Base-by-base conservation (phyloP, 2,888 invertebrate genomes). In the Gryllus longicercus region DNA sequence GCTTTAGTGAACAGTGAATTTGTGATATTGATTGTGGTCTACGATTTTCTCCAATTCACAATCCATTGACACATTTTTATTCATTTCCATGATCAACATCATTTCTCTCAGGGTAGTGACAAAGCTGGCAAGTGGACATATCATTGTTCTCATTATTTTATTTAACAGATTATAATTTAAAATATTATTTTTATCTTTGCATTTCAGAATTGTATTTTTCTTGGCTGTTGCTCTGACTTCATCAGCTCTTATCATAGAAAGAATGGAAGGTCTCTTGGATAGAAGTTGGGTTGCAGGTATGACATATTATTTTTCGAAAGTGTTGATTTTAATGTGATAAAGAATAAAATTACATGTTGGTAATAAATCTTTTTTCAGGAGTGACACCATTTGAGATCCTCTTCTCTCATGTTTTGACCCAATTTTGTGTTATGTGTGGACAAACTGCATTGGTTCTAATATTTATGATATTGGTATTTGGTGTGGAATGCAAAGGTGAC, bases 151-250 rank as follows among this genome's bases (percentile, higher is more conserved):
- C 25, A 1, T 16, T 14, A 77, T 14, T 77, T 50, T 50, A 38
- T 77, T 16, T 50, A 3, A 77, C 78, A 50, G 78, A n/a, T 1
- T 16, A 78, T 78, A 50, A 38, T 79, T 76, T 79, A 81, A 75
- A 21, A 63, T 81, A 50, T 77, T 14, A 38, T 38, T 38, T 38
- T 5, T 38, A 38, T 18, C 21, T 79, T 76, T 8, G 16, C 74
- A 11, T 87, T 88, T 78, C 89, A 97, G 97, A 75, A 97, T 97
- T 87, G 97, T 97, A 3, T 98, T 97, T 90, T 97, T 98, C 91
- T 91, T 97, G 89, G 97, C 98, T 79, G 96, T 97, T 12, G 97
- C 97, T 0, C 88, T 98, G 82, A 98, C 98, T 2, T 96, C 97
- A 0, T 94, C 97, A 1, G 95, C 95, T 2, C 89, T 97, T 83